phyloP scores from a whole-genome alignment of 92 coral and sea anemone species.

The Porites divaricata region DNA sequence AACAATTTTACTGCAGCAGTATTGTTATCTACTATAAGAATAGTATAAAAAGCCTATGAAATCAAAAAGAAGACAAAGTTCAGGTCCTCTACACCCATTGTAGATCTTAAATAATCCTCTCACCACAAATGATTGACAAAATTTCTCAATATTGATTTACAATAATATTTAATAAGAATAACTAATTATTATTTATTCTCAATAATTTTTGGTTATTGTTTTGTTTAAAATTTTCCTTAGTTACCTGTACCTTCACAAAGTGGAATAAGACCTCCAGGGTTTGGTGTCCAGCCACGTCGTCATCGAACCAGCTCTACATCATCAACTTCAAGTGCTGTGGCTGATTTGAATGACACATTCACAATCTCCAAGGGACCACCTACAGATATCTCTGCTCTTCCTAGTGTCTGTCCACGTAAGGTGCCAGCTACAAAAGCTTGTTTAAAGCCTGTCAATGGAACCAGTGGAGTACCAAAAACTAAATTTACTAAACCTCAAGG shows the following conservation, averaged over 20 bases:
- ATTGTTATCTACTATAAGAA: no score
- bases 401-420: conserved; percentile 38
- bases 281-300: conserved; percentile 51
- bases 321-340: conserved; percentile 73
- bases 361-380: conserved; percentile 44
- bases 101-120: no score
- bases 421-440: conserved; percentile 61
- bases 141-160: no score
- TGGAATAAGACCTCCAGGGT: conserved; percentile 75
- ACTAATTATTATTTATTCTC: no score
- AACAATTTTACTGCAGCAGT: background rate
- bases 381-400: conserved; percentile 24
- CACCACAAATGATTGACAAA: no score
- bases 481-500: conserved; percentile 74
- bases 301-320: conserved; percentile 81
- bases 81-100: no score
- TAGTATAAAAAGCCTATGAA: no score
- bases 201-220: background rate
- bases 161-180: no score
- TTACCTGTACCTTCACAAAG: conserved; percentile 52
- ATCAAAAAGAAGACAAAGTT: no score
- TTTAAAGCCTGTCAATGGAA: conserved; percentile 57
- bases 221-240: conserved; percentile 29
- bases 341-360: conserved; percentile 79
- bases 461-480: conserved; percentile 36